Percentiles rank a stretch among this genome's conserved stretches.
Evolutionary conservation across 2,888 invertebrate genomes (phyloP).

Genomic region (Aphodius sticticus): DNA sequence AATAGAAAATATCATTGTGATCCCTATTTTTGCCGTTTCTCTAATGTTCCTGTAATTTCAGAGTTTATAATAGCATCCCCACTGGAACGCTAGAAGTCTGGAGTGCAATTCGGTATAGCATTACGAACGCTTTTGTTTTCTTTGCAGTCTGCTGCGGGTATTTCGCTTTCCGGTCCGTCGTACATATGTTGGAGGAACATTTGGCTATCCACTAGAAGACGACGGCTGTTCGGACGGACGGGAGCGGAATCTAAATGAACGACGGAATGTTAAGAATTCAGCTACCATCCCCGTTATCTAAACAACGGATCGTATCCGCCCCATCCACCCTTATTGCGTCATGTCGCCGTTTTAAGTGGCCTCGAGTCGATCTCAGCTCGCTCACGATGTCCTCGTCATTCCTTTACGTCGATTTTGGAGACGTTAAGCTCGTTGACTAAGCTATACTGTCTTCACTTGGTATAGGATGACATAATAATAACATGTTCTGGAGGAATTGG

Average conservation of each 20-base stretch:
- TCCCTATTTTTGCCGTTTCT: neutral
- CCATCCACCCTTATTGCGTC: conserved; percentile 4
- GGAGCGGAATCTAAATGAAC: neutral
- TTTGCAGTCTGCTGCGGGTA: neutral
- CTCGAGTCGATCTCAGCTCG: neutral
- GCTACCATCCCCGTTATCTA: neutral
- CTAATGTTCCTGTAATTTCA: neutral
- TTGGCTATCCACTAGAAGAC: conserved; percentile 4
- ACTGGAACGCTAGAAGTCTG: neutral
- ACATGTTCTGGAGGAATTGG: neutral
- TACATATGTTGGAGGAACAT: neutral
- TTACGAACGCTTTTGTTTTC: neutral
- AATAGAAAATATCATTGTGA: neutral
- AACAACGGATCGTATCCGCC: neutral
- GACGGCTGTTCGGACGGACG: neutral
- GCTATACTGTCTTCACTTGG: neutral
- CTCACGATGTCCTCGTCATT: neutral
- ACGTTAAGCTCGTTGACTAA: neutral
- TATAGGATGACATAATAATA: neutral
- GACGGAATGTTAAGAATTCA: neutral
- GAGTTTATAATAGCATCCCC: neutral
- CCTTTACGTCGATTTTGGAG: neutral
- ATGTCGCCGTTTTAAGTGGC: neutral
- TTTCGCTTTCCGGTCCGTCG: neutral
- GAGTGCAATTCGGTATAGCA: neutral